Percentiles rank a stretch among this genome's conserved stretches.
phyloP scores from a whole-genome alignment of 2,888 invertebrate species.

The Spilarctia lutea region DNA sequence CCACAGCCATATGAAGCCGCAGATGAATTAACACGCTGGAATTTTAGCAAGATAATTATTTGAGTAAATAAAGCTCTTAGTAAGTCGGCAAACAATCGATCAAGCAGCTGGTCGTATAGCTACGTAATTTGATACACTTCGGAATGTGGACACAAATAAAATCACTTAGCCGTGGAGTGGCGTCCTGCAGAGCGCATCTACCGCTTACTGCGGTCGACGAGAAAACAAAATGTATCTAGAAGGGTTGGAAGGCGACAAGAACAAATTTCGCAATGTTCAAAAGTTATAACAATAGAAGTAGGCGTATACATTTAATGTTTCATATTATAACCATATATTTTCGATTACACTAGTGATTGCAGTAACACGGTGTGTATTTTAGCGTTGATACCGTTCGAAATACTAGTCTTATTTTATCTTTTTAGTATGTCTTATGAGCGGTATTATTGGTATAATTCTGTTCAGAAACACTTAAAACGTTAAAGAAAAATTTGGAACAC shows the following conservation, averaged over 20 bases:
- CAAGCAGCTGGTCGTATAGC: conserved; percentile 80
- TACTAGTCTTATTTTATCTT: neutral
- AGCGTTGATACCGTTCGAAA: neutral
- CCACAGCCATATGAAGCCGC: conserved; percentile 29
- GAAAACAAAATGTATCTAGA: conserved; percentile 52
- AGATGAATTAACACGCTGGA: conserved; percentile 41
- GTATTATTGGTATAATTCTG: neutral
- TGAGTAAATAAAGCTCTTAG: conserved; percentile 77
- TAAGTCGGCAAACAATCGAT: conserved; percentile 75
- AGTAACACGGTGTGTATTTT: conserved; percentile 1
- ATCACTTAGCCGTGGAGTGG: conserved; percentile 85
- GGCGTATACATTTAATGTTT: neutral
- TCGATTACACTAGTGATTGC: conserved; percentile 3
- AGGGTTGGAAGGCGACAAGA: conserved; percentile 24
- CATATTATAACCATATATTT: conserved; percentile 1
- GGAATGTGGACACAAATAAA: conserved; percentile 86
- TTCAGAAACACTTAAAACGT: neutral
- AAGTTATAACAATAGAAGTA: conserved; percentile 6
- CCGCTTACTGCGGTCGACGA: conserved; percentile 65
- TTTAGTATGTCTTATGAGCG: neutral
- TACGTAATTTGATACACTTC: conserved; percentile 84
- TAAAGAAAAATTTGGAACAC: neutral
- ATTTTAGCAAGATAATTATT: conserved; percentile 64
- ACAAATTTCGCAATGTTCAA: conserved; percentile 18
- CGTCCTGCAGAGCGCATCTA: conserved; percentile 79